These are phyloP conservation scores for Cosmorhoe ocellata DNA, from an alignment of 2,888 invertebrate species.

Conservation along the genomic window DNA sequence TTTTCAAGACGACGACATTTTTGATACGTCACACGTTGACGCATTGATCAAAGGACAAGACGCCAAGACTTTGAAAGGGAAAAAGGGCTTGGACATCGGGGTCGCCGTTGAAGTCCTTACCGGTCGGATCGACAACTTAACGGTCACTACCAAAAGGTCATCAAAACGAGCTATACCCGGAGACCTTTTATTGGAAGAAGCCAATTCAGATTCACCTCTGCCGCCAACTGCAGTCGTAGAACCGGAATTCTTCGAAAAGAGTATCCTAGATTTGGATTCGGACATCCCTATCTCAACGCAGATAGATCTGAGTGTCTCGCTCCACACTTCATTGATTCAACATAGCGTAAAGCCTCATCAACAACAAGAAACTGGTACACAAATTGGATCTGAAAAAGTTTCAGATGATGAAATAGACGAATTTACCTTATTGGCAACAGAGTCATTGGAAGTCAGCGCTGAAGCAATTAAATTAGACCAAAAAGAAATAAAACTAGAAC, in stretches of 20 bases:
- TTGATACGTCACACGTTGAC: conserved; percentile 94
- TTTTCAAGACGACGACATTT: conserved; percentile 87
- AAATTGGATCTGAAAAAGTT: conserved; percentile 28
- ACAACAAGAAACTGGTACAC: conserved; percentile 36
- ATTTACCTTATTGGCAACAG: conserved; percentile 89
- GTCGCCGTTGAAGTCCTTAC: conserved; percentile 94
- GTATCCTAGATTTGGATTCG: conserved; percentile 88
- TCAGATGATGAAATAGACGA: conserved; percentile 88
- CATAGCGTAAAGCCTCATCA: conserved; percentile 58
- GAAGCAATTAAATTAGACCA: conserved; percentile 74
- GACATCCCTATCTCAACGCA: conserved; percentile 86
- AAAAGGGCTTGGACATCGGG: conserved; percentile 91
- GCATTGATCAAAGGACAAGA: conserved; percentile 90
- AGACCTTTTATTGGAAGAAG: conserved; percentile 86
- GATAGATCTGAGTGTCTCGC: conserved; percentile 86
- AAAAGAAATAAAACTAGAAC: conserved; percentile 62
- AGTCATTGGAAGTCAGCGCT: conserved; percentile 85
- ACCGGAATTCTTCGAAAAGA: conserved; percentile 85
- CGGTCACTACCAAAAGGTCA: conserved; percentile 80
- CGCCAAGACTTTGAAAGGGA: conserved; percentile 85
- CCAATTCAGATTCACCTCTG: conserved; percentile 56
- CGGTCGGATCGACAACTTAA: conserved; percentile 90
- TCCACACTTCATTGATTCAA: conserved; percentile 80
- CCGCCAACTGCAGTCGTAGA: conserved; percentile 49
- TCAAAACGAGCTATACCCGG: conserved; percentile 84